A percentile compares a stretch with the other conserved stretches of the same genome.
phyloP scores from a whole-genome alignment of 23 tunicate species.

The Styela plicata region DNA sequence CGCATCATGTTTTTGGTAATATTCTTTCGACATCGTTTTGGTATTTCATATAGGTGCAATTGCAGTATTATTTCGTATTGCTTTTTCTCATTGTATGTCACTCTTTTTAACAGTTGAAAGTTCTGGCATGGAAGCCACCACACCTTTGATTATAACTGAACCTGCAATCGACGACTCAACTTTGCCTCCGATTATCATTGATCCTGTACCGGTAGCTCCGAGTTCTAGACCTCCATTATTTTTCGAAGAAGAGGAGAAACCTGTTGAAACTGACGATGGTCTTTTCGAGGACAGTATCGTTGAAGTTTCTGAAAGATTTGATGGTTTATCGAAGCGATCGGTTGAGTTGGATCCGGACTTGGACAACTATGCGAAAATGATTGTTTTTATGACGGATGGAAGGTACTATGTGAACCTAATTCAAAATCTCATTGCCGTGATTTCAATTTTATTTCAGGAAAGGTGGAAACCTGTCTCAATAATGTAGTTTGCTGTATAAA shows the following conservation, averaged over 20 bases:
- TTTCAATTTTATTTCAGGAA: no score
- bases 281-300: not conserved
- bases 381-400: conserved; percentile 81
- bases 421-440: no score
- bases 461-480: no score
- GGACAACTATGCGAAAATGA: conserved; percentile 59
- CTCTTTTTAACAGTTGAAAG: not conserved
- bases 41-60: no score
- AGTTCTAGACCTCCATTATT: not conserved
- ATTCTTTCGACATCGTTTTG: no score
- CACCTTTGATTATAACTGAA: not conserved
- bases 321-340: not conserved
- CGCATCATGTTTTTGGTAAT: no score
- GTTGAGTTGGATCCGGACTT: conserved; percentile 5
- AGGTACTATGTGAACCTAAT: conserved; percentile 32
- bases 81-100: not conserved
- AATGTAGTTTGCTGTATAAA: no score
- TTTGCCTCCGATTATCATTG: not conserved
- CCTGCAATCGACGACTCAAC: not conserved
- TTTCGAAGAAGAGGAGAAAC: not conserved
- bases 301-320: not conserved
- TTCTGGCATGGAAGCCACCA: not conserved
- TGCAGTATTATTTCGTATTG: no score
- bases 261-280: not conserved
- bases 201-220: not conserved